Base-by-base conservation (phyloP, 2,888 invertebrate species). In the Adelognathus sp. region DNA sequence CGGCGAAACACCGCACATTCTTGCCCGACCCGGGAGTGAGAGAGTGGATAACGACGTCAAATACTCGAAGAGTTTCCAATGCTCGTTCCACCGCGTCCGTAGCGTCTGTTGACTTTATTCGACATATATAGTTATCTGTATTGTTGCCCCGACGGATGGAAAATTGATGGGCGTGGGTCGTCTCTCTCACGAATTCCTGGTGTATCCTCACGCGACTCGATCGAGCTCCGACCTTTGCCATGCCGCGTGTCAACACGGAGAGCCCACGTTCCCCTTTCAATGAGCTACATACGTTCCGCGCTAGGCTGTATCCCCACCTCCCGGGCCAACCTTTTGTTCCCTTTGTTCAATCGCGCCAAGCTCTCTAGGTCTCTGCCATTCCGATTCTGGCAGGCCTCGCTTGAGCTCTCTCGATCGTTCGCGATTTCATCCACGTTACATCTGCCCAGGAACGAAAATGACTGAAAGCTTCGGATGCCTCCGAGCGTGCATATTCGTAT, bases 81-180 rank as follows among this genome's bases (percentile, higher is more conserved):
- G 76, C 80, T 52, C 67, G 74, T 79, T 74, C 66, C 66, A 71
- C n/a, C n/a, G n/a, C 69, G 70, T 39, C 54, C 39, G 52, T 31
- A 44, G 54, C 73, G 72, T 71, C 70, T 81, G 77, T 83, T 83
- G 81, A 83, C 82, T 82, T 69, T 79, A 76, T 80, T 80, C 76
- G 70, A 75, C 80, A 73, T n/a, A n/a, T n/a, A n/a, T 52, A 69
- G 64, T 76, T n/a, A n/a, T 76, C 72, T 36, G 56, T 58, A 21
- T 58, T 56, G 74, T 44, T 69, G 61, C 54, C 46, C 66, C 64
- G 29, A 44, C 36, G 24, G 58, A 33, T 58, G 56, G 39, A 56
- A 46, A 69, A 56, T n/a, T n/a, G n/a, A 27, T 31, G n/a, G 46
- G 31, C 21, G 33, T 66, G 64, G 21, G n/a, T 31, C n/a, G 21